phyloP scores from a whole-genome alignment of 2,888 invertebrate genomes.

The Cetonia aurata region DNA sequence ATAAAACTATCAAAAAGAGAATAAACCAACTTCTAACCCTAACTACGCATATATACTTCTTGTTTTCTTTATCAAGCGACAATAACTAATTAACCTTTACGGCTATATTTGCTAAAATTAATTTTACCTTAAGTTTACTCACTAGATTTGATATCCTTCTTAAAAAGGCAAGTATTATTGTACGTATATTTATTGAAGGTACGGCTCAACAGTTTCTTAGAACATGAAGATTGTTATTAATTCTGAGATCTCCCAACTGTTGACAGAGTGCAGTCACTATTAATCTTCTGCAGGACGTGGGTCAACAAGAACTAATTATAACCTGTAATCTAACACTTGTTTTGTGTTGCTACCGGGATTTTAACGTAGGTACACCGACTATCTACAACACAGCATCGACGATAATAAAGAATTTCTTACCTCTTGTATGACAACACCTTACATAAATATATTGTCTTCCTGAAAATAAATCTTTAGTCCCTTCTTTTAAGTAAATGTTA shows the following conservation, averaged over 20 bases:
- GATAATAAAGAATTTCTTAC: slow-evolving; percentile 25
- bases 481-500: too few relatives aligned
- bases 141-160: not conserved
- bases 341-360: slow-evolving; percentile 31
- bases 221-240: slow-evolving; percentile 22
- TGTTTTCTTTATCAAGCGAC: too few relatives aligned
- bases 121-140: too few relatives aligned
- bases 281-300: slow-evolving; percentile 21
- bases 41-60: too few relatives aligned
- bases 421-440: slow-evolving; percentile 20
- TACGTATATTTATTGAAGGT: not conserved
- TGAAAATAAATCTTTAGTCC: slow-evolving; percentile 17
- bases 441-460: slow-evolving; percentile 18
- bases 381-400: slow-evolving; percentile 25
- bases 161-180: not conserved
- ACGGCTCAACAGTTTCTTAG: slow-evolving; percentile 5
- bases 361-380: slow-evolving; percentile 13
- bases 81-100: too few relatives aligned
- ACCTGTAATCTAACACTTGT: slow-evolving; percentile 48
- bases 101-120: too few relatives aligned
- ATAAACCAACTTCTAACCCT: too few relatives aligned
- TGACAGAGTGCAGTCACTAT: slow-evolving; percentile 31
- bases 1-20: too few relatives aligned
- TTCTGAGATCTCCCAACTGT: slow-evolving; percentile 11
- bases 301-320: slow-evolving; percentile 45